Evolutionary conservation across 92 coral and sea anemone species (phyloP).

Genomic region (Ricordea florida): DNA sequence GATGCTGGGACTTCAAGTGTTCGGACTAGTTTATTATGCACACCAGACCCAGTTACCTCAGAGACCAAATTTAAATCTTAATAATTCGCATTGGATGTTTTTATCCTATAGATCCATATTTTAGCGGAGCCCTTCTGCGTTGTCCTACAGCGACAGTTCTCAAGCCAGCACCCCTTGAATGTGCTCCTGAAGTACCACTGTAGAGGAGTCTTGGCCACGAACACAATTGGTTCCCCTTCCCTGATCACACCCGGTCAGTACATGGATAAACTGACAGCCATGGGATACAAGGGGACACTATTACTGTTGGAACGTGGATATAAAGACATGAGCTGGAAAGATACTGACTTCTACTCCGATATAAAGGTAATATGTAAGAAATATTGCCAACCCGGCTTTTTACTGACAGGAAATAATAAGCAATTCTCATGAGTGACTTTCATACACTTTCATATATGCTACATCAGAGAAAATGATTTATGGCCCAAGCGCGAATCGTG

Average conservation of each 20-base stretch:
- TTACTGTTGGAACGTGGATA: conserved; percentile 55
- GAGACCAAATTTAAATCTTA: too few species aligned
- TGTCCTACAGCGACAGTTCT: conserved; percentile 50
- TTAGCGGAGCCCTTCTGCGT: conserved; percentile 63
- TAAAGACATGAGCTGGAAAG: conserved; percentile 71
- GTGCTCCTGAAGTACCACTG: conserved; percentile 72
- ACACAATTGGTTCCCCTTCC: conserved; percentile 68
- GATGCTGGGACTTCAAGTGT: too few species aligned
- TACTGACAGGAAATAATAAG: too few species aligned
- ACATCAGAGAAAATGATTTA: too few species aligned
- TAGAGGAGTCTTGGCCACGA: conserved; percentile 64
- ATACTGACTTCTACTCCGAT: conserved; percentile 63
- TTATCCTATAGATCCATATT: conserved; percentile 43
- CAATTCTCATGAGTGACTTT: too few species aligned
- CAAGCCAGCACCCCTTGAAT: conserved; percentile 62
- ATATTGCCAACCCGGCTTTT: too few species aligned
- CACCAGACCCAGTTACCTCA: too few species aligned
- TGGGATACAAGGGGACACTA: conserved; percentile 71
- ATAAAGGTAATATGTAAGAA: conserved; percentile 69
- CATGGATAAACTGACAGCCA: conserved; percentile 70
- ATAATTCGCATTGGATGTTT: background rate
- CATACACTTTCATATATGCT: too few species aligned
- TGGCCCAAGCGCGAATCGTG: too few species aligned
- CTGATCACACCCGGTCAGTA: conserved; percentile 45
- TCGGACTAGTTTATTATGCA: too few species aligned